phyloP scores from a whole-genome alignment of 2,113 vertebrate genomes.

The Pteropus alecto region DNA sequence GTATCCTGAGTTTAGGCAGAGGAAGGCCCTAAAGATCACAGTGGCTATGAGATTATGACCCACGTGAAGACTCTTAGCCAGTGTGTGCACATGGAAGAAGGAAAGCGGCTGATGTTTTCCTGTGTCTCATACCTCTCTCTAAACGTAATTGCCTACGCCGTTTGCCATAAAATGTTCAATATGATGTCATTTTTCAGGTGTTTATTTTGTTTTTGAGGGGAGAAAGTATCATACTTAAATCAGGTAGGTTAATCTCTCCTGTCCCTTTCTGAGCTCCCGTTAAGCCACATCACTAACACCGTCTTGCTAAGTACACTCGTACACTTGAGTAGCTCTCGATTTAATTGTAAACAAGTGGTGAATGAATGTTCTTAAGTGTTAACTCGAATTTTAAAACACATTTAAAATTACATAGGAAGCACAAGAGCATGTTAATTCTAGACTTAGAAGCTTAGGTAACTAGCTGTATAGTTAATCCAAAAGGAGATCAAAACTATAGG shows the following conservation, averaged over 20 bases:
- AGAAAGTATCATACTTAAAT: neutral
- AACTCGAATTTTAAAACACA: neutral
- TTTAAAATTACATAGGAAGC: neutral
- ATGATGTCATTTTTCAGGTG: neutral
- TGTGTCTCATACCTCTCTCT: neutral
- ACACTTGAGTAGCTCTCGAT: neutral
- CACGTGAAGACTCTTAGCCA: neutral
- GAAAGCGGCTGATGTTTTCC: neutral
- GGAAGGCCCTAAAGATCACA: neutral
- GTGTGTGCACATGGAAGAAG: neutral
- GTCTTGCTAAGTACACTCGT: neutral
- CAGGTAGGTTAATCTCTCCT: neutral
- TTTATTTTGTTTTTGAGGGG: neutral
- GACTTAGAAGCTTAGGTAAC: neutral
- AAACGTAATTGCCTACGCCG: neutral
- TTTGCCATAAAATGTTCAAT: neutral
- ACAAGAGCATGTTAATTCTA: neutral
- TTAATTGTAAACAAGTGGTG: neutral
- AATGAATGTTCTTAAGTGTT: neutral
- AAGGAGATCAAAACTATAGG: neutral
- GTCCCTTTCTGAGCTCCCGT: neutral
- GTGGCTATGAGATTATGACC: neutral
- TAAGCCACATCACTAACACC: neutral
- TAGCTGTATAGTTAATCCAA: neutral
- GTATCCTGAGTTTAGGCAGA: neutral